These are phyloP conservation scores for Lethocerus indicus DNA, from an alignment of 1,140 invertebrate genomes.

Conservation along the genomic window DNA sequence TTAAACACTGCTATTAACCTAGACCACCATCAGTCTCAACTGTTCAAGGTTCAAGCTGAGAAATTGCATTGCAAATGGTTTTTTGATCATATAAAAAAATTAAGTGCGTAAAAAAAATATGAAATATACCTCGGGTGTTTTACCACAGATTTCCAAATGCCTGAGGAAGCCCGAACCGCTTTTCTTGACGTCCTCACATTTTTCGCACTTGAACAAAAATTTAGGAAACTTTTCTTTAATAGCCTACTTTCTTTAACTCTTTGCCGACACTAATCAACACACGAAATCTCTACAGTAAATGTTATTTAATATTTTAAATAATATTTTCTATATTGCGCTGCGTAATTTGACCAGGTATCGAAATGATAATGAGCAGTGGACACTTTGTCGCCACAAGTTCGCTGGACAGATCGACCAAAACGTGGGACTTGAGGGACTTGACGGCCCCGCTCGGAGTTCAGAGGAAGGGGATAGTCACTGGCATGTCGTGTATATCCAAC, in stretches of 20 bases:
- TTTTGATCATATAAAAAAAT: constrained; percentile 6
- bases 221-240: constrained; percentile 3
- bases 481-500: constrained; percentile 20
- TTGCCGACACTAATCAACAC: no score
- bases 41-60: no score
- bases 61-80: no score
- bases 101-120: constrained; percentile 5
- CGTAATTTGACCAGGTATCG: no score
- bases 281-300: no score
- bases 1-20: neutral
- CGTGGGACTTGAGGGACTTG: constrained; percentile 30
- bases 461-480: constrained; percentile 16
- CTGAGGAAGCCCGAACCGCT: constrained; percentile 41
- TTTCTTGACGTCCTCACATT: constrained; percentile 30
- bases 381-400: constrained; percentile 26
- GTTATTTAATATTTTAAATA: no score
- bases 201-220: constrained; percentile 27
- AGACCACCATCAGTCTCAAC: no score
- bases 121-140: constrained; percentile 30
- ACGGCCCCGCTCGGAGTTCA: constrained; percentile 11
- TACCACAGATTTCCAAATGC: constrained; percentile 40
- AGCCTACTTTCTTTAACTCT: no score
- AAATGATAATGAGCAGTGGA: no score
- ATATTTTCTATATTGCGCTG: no score
- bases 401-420: constrained; percentile 28